Evolutionary conservation across 1,140 invertebrate genomes (phyloP).

Genomic region (Drosophila kikkawai): DNA sequence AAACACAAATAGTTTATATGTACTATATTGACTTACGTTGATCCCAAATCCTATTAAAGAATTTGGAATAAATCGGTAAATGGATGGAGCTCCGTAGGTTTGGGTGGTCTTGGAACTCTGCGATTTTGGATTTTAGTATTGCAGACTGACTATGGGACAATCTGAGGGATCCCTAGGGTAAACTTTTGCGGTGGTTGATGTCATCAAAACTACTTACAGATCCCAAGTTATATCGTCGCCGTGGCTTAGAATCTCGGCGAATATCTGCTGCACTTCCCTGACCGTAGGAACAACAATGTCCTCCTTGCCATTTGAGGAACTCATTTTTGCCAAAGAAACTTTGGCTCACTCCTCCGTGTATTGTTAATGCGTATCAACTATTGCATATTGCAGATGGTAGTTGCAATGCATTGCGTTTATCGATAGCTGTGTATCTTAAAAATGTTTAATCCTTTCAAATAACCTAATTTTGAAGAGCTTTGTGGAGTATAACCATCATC

Average conservation of each 20-base stretch:
- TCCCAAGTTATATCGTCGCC: conserved; percentile 16
- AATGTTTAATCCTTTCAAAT: too few relatives aligned
- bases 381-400: background rate
- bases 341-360: background rate
- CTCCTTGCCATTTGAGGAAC: background rate
- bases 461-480: too few relatives aligned
- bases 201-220: conserved; percentile 7
- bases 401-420: background rate
- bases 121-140: background rate
- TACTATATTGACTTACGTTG: background rate
- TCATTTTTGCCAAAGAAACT: background rate
- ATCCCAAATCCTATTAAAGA: background rate
- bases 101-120: background rate
- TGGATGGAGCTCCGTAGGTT: background rate
- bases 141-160: background rate
- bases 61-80: background rate
- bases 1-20: too few relatives aligned
- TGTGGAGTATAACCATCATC: too few relatives aligned
- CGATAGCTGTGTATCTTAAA: background rate
- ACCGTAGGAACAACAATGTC: conserved; percentile 1
- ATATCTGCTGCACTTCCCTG: conserved; percentile 20
- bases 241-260: conserved; percentile 13
- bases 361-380: background rate
- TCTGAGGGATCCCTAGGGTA: background rate
- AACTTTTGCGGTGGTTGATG: background rate